Evolutionary conservation across 2,797 vertebrate species (phyloP), one percentile per base, ranked within the genome.

Genomic region (Cheirogaleus major): DNA sequence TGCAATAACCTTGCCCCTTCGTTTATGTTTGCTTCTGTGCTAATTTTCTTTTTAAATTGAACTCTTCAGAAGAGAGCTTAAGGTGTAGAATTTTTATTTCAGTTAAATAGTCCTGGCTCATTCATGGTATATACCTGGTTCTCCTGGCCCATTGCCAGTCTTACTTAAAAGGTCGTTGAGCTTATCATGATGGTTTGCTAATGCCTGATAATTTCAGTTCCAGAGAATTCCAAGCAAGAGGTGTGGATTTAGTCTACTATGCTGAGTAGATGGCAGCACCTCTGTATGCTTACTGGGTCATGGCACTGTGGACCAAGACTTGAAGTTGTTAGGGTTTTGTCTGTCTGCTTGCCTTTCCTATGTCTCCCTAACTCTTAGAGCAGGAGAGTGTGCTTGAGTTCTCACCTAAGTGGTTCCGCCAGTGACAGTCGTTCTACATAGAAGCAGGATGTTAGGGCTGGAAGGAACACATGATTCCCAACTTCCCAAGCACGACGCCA

Each of bases 11-110:
- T 96, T 96, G 92, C 84, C 92, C 80, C 94, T 93, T 97, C 48
- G 1, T 96, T 97, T 97, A 95, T 97, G 96, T 97, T 98, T 97
- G 92, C 89, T 73, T 97, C 91, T 89, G 90, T 95, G 83, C 91
- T 97, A 97, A 97, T 97, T 98, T 98, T 95, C 94, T 95, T 97
- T 96, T 96, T 91, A 97, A 98, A 97, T 97, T 97, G 95, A 97
- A 95, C 95, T 97, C 89, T 96, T 97, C 79, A 95, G 93, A 95
- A 93, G 81, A 96, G 87, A 96, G 67, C 43, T 92, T 94, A 98
- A 95, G 93, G 93, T 96, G 81, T 76, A 65, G 85, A 97, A 96
- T 95, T 97, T 97, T 97, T 93, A 96, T 96, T 96, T 96, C 82
- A 11, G 27, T 96, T 96, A 90, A 96, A 84, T 59, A 89, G 61